These are phyloP conservation scores for Eudemis profundana DNA, from an alignment of 2,888 invertebrate species.

Conservation along the genomic window DNA sequence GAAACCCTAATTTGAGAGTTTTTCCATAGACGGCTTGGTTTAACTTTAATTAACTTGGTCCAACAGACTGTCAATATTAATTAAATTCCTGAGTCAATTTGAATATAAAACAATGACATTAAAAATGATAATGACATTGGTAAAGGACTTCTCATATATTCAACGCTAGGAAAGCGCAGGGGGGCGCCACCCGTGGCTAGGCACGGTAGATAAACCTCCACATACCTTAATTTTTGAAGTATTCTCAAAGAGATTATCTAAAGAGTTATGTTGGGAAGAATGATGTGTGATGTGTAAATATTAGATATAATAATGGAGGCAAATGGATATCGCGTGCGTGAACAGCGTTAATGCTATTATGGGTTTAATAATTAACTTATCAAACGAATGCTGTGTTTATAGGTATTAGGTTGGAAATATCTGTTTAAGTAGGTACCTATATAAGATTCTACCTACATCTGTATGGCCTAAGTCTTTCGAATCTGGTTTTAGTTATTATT, in stretches of 20 bases:
- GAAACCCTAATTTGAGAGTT: too few species aligned
- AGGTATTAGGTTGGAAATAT: too few species aligned
- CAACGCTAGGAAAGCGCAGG: constrained; percentile 52
- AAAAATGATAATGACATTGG: constrained; percentile 40
- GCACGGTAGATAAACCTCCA: constrained; percentile 75
- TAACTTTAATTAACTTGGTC: constrained; percentile 1
- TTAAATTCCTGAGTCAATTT: constrained; percentile 17
- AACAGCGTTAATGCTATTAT: neutral
- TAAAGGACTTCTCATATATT: constrained; percentile 41
- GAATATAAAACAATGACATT: constrained; percentile 36
- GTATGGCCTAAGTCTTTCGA: too few species aligned
- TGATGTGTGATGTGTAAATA: constrained; percentile 35
- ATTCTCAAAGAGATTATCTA: constrained; percentile 64
- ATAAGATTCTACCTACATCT: too few species aligned
- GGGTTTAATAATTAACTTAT: neutral
- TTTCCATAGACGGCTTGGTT: neutral
- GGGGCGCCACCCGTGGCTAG: constrained; percentile 60
- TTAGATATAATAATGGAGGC: constrained; percentile 19
- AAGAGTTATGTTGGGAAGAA: constrained; percentile 33
- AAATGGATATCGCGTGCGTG: constrained; percentile 14
- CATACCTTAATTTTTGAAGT: constrained; percentile 69
- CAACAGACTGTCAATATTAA: constrained; percentile 1
- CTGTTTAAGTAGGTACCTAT: too few species aligned
- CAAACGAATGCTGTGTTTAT: too few species aligned
- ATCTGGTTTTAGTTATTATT: too few species aligned